A percentile compares a stretch with the other conserved stretches of the same genome.
Evolutionary conservation across 1,140 invertebrate genomes (phyloP).

Genomic region (Tetramorium alpestre): DNA sequence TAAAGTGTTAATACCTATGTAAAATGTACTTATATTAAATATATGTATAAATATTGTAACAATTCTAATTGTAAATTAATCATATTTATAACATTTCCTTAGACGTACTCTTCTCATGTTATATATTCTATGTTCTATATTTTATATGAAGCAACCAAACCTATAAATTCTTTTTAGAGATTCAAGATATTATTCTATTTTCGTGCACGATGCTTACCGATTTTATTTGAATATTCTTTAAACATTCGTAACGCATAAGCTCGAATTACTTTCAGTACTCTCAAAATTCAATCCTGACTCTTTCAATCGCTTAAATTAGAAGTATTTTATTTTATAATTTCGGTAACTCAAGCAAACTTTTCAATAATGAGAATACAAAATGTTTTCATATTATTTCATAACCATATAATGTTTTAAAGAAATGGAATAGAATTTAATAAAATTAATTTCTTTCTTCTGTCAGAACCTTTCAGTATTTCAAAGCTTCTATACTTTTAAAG

Average conservation of each 20-base stretch:
- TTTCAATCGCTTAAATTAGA: neutral
- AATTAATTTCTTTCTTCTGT: neutral
- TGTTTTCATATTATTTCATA: neutral
- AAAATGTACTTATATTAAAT: neutral
- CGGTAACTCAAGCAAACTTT: neutral
- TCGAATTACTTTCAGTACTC: neutral
- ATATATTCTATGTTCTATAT: constrained; percentile 4
- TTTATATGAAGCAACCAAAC: neutral
- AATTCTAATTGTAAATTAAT: no score
- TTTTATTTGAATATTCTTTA: neutral
- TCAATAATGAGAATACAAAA: neutral
- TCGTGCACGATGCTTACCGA: constrained; percentile 1
- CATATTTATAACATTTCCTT: neutral
- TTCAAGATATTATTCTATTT: constrained; percentile 3
- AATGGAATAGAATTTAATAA: neutral
- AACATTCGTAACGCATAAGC: neutral
- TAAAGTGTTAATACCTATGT: neutral
- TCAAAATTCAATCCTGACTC: constrained; percentile 1
- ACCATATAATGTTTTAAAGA: neutral
- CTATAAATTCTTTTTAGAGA: neutral
- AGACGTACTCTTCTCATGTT: neutral
- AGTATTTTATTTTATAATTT: no score
- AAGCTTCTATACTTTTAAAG: neutral
- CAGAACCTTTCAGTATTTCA: neutral
- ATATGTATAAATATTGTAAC: no score